Evolutionary conservation across 2,113 vertebrate species (phyloP), one percentile per base, ranked within the genome.

Genomic region (Atlantisia rogersi): DNA sequence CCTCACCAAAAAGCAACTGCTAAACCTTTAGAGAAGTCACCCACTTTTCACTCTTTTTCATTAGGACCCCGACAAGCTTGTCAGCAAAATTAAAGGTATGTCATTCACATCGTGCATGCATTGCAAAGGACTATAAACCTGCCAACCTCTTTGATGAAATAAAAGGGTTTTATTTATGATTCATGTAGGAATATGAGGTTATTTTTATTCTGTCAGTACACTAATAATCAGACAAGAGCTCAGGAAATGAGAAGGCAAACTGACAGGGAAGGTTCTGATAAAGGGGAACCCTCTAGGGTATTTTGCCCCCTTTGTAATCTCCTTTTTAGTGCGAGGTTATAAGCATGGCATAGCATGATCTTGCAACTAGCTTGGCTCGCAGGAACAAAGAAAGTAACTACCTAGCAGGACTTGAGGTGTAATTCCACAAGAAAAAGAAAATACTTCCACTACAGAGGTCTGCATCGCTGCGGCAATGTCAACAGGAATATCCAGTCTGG

Each of bases 51-150:
- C 96, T 98, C 95, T 97, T 98, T 97, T 97, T 98, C 98, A 98
- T 98, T 98, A 95, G 96, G 97, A 97, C 97, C 98, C 98, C 97
- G 97, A 99, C 99, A 98, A 98, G 98, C 98, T 99, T 98, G 99
- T 99, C 98, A 98, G 98, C 98, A 98, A 99, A 99, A 99, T 99
- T 99, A 99, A 99, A 99, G 99, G 98, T 98, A 99, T 99, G 99
- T 99, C 98, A 99, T 98, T 98, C 98, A 97, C 97, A 98, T 98
- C 86, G 98, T 97, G 98, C 98, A 98, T 98, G 98, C 98, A 98
- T 98, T 98, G 98, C 98, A 98, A 98, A 98, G 98, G 98, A 99
- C 98, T 98, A 98, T 98, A 98, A 98, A 98, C 98, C 99, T 99
- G 98, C 98, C 98, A 99, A 97, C 95, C 97, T 97, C 97, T 98